Base-by-base conservation (phyloP, 2,888 invertebrate species). In the Chrysomela aeneicollis region DNA sequence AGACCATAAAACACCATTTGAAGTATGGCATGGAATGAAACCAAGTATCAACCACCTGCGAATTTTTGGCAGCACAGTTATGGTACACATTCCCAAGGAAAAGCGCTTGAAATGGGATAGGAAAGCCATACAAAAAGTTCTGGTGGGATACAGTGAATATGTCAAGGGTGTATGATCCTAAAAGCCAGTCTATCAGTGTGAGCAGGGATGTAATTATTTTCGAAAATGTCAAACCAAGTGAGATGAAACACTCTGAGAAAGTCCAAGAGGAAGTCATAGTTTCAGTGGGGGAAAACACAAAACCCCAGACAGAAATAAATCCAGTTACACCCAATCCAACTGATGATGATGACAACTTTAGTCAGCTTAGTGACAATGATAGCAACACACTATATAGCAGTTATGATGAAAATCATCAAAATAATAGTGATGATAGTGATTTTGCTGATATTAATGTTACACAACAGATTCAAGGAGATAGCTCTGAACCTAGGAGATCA, bases 61-160 rank as follows among this genome's bases (percentile, higher is more conserved):
- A 69, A 66, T 74, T 37, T 79, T 79, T 72, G 77, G 74, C 32
- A 76, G 75, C 50, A 58, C 54, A 18, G 76, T 63, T 4, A 75
- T 76, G 74, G 74, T 75, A 4, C 75, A 78, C 60, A 62, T 77
- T 19, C 76, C 76, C 5, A 78, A 79, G 62, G 71, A 72, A 58
- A 79, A 72, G 62, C 65, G 77, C 35, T 47, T 61, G 42, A 81
- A 78, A 64, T 76, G 72, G 73, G 75, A 77, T 52, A 64, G 71
- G 22, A 78, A 79, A 54, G 59, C 77, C 1, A 49, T 30, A 30
- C 65, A 73, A 49, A 49, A 47, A 18, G 71, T 77, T 42, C 57
- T 76, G 21, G 71, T 78, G 8, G 77, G 76, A 2, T 77, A 68
- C 59, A 60, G 63, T 55, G 74, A 77, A 55, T 66, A 68, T 50